Evolutionary conservation across 2,888 invertebrate genomes (phyloP), one percentile per base, ranked within the genome.

Genomic region (Chydorus sphaericus): DNA sequence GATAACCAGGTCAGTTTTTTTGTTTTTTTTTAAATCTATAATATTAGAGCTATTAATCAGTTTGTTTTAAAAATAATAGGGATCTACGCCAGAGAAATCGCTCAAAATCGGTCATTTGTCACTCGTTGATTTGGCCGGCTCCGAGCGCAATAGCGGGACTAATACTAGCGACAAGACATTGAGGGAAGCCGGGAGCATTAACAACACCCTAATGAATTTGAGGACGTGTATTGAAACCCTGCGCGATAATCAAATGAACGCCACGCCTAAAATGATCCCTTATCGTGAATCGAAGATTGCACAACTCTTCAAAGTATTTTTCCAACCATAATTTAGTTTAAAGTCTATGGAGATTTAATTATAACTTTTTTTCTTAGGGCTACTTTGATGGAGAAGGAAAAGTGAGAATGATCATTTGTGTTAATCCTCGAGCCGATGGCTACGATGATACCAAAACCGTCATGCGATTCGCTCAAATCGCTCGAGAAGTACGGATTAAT

Each of bases 311-410:
- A 57, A 96, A 96, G 44, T 44, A 44, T 26, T 23, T 5, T n/a
- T n/a, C n/a, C n/a, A n/a, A n/a, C n/a, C n/a, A n/a, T n/a, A n/a
- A n/a, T n/a, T n/a, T 5, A 23, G 8, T 7, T 44, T 10, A 11
- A 14, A 11, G 4, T 11, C 23, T 23, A 26, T n/a, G n/a, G n/a
- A n/a, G n/a, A 4, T 26, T 6, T 8, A 5, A 2, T 23, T 6
- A 20, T 16, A 23, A 14, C 3, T 44, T 44, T 26, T 23, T 5
- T 7, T 8, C 11, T 7, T n/a, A 44, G 69, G 94, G 89, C 68
- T 98, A 86, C 72, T 97, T 98, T 68, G 97, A 98, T 68, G 94
- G 96, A 0, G 88, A 93, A 68, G 96, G 97, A 0, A 85, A 85
- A 65, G 91, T 98, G 0, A 77, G 86, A 57, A 97, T 98, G 96